Evolutionary conservation across 2,888 invertebrate species (phyloP), one percentile per base, ranked within the genome.

Genomic region (Cosmorhoe ocellata): DNA sequence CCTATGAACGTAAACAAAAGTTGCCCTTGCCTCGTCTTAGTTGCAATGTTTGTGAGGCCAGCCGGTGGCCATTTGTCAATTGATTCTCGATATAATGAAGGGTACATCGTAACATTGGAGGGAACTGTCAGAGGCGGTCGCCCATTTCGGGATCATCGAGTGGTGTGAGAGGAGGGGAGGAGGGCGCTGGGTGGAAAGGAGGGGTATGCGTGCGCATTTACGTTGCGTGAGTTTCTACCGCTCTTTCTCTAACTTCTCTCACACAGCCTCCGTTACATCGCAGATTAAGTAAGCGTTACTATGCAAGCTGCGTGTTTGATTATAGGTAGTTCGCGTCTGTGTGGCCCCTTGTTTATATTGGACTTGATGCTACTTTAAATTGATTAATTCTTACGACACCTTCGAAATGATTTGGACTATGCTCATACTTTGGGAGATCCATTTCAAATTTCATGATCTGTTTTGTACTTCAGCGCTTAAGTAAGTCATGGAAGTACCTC

Each of bases 31-130:
- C 38, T 52, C 50, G 61, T 57, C 49, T 40, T 44, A 55, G 60
- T 47, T 74, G 76, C 69, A 70, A 62, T 60, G 56, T 49, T 59
- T 59, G 66, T 60, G 61, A 60, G 65, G 69, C 63, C 67, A 64
- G 71, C 65, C 64, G 56, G 71, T 76, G 67, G 74, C 78, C 80
- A 86, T 87, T 86, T 85, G 84, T 83, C 89, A 87, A 89, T 88
- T 88, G 88, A 89, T 88, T 88, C 85, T 76, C 84, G 79, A 87
- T 89, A 87, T 86, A 88, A 88, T 86, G 85, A 84, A 84, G 84
- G 84, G 85, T 84, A 86, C 84, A 79, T 76, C 72, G 85, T 83
- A 79, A 85, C 83, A 82, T 79, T 75, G 81, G 79, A 79, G 77
- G 77, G 76, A 76, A 74, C 81, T 84, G 81, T 84, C 84, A 84